phyloP scores from a whole-genome alignment of 92 coral and sea anemone species.

The Heteractis magnifica region DNA sequence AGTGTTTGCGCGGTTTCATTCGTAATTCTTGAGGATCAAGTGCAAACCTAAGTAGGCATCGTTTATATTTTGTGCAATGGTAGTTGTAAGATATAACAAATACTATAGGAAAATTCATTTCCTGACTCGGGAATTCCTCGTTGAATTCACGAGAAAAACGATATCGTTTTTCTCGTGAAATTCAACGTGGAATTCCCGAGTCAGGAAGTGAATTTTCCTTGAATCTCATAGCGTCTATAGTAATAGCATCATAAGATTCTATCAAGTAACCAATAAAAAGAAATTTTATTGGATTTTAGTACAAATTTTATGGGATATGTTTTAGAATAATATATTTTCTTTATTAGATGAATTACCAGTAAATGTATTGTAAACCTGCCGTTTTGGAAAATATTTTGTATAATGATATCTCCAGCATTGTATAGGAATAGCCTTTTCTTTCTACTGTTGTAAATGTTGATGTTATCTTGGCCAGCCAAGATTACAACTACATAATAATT shows the following conservation, averaged over 20 bases:
- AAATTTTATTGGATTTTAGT: background rate
- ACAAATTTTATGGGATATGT: background rate
- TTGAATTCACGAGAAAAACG: no score
- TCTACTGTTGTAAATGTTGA: background rate
- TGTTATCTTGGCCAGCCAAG: conserved; percentile 34
- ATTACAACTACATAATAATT: background rate
- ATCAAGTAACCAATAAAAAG: background rate
- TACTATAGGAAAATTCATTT: no score
- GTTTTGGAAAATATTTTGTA: background rate
- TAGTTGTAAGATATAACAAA: no score
- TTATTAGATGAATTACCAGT: background rate
- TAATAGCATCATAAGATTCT: background rate
- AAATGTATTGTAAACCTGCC: background rate
- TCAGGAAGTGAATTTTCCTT: background rate
- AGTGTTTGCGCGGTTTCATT: no score
- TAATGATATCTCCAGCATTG: background rate
- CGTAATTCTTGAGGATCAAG: no score
- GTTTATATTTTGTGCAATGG: no score
- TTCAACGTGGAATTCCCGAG: no score
- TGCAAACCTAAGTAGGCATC: no score
- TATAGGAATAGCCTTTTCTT: background rate
- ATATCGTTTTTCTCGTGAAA: no score
- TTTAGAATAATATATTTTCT: background rate
- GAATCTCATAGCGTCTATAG: background rate
- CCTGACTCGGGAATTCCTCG: no score